Base-by-base conservation (phyloP, 2,113 vertebrate species). In the Hylia prasina region DNA sequence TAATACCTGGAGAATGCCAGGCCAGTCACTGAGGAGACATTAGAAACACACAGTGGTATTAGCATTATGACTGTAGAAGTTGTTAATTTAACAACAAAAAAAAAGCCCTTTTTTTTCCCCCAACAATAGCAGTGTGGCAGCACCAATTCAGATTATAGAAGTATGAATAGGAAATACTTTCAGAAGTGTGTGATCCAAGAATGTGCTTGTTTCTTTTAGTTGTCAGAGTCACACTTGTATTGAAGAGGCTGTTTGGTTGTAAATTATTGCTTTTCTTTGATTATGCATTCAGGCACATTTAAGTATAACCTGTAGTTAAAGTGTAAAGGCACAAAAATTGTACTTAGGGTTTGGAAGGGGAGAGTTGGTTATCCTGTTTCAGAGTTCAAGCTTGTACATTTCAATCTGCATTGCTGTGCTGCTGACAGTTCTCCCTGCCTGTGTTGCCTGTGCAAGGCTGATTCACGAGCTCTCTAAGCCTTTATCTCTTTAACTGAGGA, bases 361-460 rank as follows among this genome's bases (percentile, higher is more conserved):
- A 50, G 15, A 79, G 73, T 66, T 85, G 47, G 17, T 81, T 87
- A 42, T 82, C 16, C 15, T 56, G 16, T 78, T 82, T 77, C 60
- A 48, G 28, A 53, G 28, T 75, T 87, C 76, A 51, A 58, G 25
- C 28, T 48, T 82, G 13, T 50, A 21, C 64, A 31, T 76, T 64
- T 77, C 5, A 2, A 1, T 73, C 69, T 80, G 31, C n/a, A 60
- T 60, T 0, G 0, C 35, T 91, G 50, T 20, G 2, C 45, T 33
- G 4, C 57, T 93, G 65, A 73, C n/a, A 51, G 53, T 48, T 88
- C 33, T 90, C 50, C 44, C 40, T 90, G 42, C 17, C n/a, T 75
- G 8, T 24, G 53, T 70, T 78, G 44, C 57, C 40, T 72, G 31
- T 68, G 45, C 56, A 75, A 42, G 80, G 50, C 66, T 70, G 72